Evolutionary conservation across 1,140 invertebrate species (phyloP).

Genomic region (Drosophila bocqueti): DNA sequence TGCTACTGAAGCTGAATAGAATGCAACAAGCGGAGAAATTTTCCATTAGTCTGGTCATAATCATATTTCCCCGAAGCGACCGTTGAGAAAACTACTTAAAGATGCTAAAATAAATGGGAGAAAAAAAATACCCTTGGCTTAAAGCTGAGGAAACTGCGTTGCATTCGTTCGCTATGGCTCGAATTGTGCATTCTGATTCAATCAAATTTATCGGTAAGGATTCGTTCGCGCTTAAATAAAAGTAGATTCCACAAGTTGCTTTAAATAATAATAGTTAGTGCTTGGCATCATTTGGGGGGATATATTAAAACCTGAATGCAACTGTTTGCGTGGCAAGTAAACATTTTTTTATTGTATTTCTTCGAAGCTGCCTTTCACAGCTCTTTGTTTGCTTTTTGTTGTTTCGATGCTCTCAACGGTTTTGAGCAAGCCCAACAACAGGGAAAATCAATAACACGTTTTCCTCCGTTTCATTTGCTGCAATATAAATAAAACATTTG

Average conservation of each 20-base stretch:
- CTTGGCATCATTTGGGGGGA: not conserved
- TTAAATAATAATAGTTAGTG: not conserved
- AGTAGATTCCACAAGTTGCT: not conserved
- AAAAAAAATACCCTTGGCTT: not conserved
- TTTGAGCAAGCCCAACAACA: slow-evolving; percentile 32
- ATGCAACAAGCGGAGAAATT: slow-evolving; percentile 63
- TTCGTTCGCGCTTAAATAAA: not conserved
- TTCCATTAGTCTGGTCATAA: slow-evolving; percentile 27
- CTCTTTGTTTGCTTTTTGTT: slow-evolving; percentile 27
- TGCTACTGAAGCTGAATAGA: slow-evolving; percentile 16
- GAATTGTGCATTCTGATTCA: not conserved
- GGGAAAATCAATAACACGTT: slow-evolving; percentile 68
- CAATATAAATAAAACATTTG: slow-evolving; percentile 72
- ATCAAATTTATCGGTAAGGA: not conserved
- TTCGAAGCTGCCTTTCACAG: slow-evolving; percentile 23
- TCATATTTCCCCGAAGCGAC: slow-evolving; percentile 31
- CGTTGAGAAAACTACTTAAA: slow-evolving; percentile 5
- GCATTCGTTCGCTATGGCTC: not conserved
- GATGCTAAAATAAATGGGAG: not conserved
- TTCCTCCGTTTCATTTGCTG: slow-evolving; percentile 34
- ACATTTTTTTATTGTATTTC: slow-evolving; percentile 7
- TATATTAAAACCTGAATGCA: slow-evolving; percentile 3
- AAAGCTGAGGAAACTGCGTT: not conserved
- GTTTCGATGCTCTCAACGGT: slow-evolving; percentile 19
- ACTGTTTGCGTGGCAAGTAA: slow-evolving; percentile 8